Conservation (phyloP, 2,797 vertebrate species). For the Spondyliosoma cantharus region DNA sequence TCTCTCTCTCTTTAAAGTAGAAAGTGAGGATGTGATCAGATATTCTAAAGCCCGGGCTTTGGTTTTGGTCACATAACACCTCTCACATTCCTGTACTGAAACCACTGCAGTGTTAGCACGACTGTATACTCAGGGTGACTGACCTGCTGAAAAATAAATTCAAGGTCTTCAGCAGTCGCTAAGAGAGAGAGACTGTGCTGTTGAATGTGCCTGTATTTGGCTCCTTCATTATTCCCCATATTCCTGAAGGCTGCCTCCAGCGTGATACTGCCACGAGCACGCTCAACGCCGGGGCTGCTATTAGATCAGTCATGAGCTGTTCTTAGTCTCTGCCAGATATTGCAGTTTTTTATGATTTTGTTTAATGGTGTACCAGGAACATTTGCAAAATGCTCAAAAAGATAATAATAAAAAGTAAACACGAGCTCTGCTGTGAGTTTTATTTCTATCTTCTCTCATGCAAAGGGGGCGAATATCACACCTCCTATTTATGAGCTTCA, state of each 20-base stretch:
- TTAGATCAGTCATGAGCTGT: slow-evolving; percentile 45
- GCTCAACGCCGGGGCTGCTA: slow-evolving; percentile 33
- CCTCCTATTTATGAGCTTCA: slow-evolving; percentile 15
- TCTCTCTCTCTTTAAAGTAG: slow-evolving; percentile 10
- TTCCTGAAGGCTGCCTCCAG: slow-evolving; percentile 63
- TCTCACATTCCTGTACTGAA: slow-evolving; percentile 5
- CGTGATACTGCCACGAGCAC: slow-evolving; percentile 42
- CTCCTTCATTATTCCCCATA: slow-evolving; percentile 57
- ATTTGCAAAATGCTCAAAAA: slow-evolving; percentile 18
- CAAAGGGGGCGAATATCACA: slow-evolving; percentile 6
- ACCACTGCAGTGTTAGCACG: neutral
- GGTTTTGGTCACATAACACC: slow-evolving; percentile 10
- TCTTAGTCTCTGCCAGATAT: slow-evolving; percentile 24
- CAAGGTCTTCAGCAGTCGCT: slow-evolving; percentile 24
- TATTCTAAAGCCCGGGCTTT: slow-evolving; percentile 2
- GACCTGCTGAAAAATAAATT: slow-evolving; percentile 45
- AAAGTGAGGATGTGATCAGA: slow-evolving; percentile 8
- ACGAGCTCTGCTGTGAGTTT: slow-evolving; percentile 7
- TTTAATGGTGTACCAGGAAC: slow-evolving; percentile 13
- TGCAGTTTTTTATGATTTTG: slow-evolving; percentile 42
- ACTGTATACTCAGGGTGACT: slow-evolving; percentile 20
- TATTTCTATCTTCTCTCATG: slow-evolving; percentile 1
- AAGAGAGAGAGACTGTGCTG: slow-evolving; percentile 29
- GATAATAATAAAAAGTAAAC: slow-evolving; percentile 26
- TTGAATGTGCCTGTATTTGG: slow-evolving; percentile 32